phyloP scores from a whole-genome alignment of 1,140 invertebrate genomes.

The Parasteatoda tepidariorum region DNA sequence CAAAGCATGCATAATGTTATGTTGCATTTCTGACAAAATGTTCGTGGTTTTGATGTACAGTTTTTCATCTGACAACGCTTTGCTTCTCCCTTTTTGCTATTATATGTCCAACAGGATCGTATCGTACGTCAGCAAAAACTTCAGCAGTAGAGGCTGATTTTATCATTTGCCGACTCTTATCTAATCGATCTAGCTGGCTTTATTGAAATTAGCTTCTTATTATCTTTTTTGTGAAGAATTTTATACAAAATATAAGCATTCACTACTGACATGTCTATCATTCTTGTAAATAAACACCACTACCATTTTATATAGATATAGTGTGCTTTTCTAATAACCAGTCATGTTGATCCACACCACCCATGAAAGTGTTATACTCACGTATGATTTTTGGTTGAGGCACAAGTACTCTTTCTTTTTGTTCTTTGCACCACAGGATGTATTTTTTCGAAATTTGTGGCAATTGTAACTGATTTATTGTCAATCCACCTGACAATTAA shows the following conservation, averaged over 20 bases:
- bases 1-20: too few relatives aligned
- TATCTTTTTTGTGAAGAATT: too few relatives aligned
- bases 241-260: too few relatives aligned
- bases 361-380: background rate
- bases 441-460: constrained; percentile 11
- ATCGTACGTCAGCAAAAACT: constrained; percentile 2
- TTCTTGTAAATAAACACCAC: constrained; percentile 4
- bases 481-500: background rate
- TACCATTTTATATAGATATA: constrained; percentile 22
- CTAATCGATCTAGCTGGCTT: background rate
- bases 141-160: background rate
- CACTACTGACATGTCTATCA: too few relatives aligned
- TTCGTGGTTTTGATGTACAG: too few relatives aligned
- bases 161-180: background rate
- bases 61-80: too few relatives aligned
- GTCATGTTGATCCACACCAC: too few relatives aligned
- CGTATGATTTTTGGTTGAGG: too few relatives aligned
- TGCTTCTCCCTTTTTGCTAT: background rate
- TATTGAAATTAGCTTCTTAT: too few relatives aligned
- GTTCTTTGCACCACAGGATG: background rate
- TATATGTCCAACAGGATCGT: background rate
- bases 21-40: too few relatives aligned
- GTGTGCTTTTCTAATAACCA: constrained; percentile 11
- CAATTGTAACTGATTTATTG: background rate
- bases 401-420: too few relatives aligned